Base-by-base conservation (phyloP, 2,113 vertebrate species). In the Oreochromis spilurus region DNA sequence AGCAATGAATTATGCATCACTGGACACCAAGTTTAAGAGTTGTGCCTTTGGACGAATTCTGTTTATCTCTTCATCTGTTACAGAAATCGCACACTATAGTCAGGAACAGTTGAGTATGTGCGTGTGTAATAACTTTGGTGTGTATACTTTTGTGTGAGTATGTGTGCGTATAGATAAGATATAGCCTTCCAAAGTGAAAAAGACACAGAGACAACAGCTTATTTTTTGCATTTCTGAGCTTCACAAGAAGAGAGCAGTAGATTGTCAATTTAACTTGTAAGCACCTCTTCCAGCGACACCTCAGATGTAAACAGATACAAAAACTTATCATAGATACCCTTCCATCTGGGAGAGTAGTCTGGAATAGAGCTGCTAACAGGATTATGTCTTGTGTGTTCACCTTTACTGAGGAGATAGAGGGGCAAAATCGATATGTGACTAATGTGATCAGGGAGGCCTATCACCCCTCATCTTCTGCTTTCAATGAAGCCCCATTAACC, bases 361-460 rank as follows among this genome's bases (percentile, higher is more conserved):
- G 85, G 77, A 60, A 84, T 85, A 72, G 81, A 88, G 84, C 92
- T 67, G 85, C 91, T 91, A 95, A 94, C 88, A 85, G 93, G 90
- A 95, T 94, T 93, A 94, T 16, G 62, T 79, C 77, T 88, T 43
- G 65, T 72, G 53, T 79, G 89, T 86, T 95, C 91, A 93, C 91
- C 92, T 95, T 94, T 93, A 89, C 86, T 75, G 67, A 87, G 87
- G 87, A 81, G 84, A 84, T 86, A 58, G 24, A 92, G 85, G 85
- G 83, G 40, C 81, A 29, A 85, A 93, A 96, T 95, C 94, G 83
- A 96, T 96, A 94, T 88, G 90, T 84, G 88, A 93, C 92, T 96
- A 96, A 95, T 95, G 89, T 86, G 91, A 94, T 93, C 90, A 90
- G 89, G 86, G 89, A 82, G 10, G 89, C 72, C 92, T 89, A 88